Base-by-base conservation (phyloP, 2,113 vertebrate genomes). In the Sylvilagus bachmani region DNA sequence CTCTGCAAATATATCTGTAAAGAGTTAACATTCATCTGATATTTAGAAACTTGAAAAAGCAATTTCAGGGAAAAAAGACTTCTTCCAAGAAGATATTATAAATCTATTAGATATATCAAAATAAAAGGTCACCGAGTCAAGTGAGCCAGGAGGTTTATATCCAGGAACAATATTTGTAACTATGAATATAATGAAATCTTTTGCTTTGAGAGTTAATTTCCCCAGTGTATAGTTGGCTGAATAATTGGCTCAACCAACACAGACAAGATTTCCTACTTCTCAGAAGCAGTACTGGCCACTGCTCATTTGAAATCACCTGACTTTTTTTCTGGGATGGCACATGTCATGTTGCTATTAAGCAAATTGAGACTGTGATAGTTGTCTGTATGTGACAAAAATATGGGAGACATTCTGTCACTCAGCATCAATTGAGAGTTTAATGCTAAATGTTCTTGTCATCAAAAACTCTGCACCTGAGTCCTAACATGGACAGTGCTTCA, bases 91-190 rank as follows among this genome's bases (percentile, higher is more conserved):
- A 90, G 44, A 49, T 95, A 96, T 94, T 93, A 94, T 91, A 92
- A 96, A 93, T 96, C 92, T 96, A 92, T 96, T 89, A 96, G 74
- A 66, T 75, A 89, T 85, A 84, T 58, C 1, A 1, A 96, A 96
- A 86, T 95, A 80, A 95, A 96, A 97, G 93, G 86, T 97, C 95
- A 90, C 17, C 21, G 31, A 94, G 92, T 95, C 90, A 97, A 96
- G 92, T 86, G 92, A 96, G 86, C 77, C 29, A 38, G 86, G 66
- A 29, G 86, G 66, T 96, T 94, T 95, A 88, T 96, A 96, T 87
- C n/a, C 33, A 96, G 95, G 96, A 96, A 96, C 75, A 97, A 91
- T 97, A 97, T 97, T 97, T 96, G 92, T 95, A 88, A 79, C 93
- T 95, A 84, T 92, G 31, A 93, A 94, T 80, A 44, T 81, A 95